Evolutionary conservation across 37 sponge, comb jelly and placozoan species (phyloP), one percentile per base, ranked within the genome.

Genomic region (Cliona cf. orientalis): DNA sequence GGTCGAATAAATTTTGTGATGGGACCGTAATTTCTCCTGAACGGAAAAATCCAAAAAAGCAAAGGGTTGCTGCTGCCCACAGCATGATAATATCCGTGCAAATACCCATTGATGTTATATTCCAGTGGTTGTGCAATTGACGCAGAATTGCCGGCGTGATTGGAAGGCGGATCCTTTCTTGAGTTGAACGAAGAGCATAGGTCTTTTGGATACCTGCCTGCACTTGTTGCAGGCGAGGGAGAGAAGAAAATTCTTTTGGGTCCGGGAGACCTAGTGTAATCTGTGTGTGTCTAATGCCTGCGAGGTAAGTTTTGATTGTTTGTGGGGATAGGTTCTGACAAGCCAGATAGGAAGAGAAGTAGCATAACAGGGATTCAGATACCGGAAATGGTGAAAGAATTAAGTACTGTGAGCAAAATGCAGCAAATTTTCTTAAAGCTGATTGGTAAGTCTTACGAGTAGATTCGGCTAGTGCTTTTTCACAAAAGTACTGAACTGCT

Each of bases 41-140:
- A 0, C 71, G 86, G 39, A 84, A 77, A 57, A 85, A 85, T 11
- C 86, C 86, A 60, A 85, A 85, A 63, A 85, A 85, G 38, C 78
- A 68, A 36, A 70, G 42, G 2, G 32, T n/a, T 49, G 86, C 86
- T 41, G 61, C 71, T 7, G 86, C 78, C 86, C 86, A 85, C 21
- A 73, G 53, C 46, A 85, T 29, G 60, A 35, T n/a, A 1, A 14
- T 69, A 37, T 76, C 86, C 11, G 59, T 32, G n/a, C n/a, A n/a
- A n/a, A n/a, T n/a, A 5, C 46, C 12, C 12, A 37, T 19, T 23
- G 65, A 43, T 1, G 32, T 5, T 3, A 5, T 39, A 21, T 11
- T 12, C 67, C 55, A 66, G 29, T 55, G 57, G n/a, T 62, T 35
- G 19, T 75, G 37, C 23, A 84, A 11, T 5, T 66, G 37, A 17